Evolutionary conservation across 2,888 invertebrate genomes (phyloP).

Genomic region (Troides helena): DNA sequence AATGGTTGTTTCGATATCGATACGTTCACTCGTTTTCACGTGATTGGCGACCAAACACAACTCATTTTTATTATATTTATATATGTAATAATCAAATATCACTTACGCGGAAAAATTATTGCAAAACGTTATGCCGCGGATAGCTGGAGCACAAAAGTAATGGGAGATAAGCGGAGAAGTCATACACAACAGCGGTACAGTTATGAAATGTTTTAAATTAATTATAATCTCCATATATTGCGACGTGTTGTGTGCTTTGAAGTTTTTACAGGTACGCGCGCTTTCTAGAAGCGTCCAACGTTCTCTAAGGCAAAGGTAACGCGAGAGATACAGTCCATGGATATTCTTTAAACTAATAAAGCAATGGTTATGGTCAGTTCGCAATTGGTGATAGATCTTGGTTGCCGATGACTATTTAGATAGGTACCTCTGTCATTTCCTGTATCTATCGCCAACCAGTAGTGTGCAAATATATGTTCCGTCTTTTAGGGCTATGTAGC

Average conservation of each 20-base stretch:
- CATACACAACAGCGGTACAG: slow-evolving; percentile 31
- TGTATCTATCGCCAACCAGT: too few relatives aligned
- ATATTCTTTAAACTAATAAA: too few relatives aligned
- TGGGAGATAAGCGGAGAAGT: slow-evolving; percentile 25
- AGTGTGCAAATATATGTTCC: too few relatives aligned
- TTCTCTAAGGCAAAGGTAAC: neutral
- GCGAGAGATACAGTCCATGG: too few relatives aligned
- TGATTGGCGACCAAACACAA: too few relatives aligned
- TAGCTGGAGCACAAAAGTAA: slow-evolving; percentile 18
- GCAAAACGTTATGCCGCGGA: slow-evolving; percentile 3
- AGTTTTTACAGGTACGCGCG: neutral
- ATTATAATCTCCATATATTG: slow-evolving; percentile 37
- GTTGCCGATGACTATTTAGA: too few relatives aligned
- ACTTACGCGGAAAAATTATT: slow-evolving; percentile 10
- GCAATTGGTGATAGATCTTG: too few relatives aligned
- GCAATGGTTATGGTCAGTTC: too few relatives aligned
- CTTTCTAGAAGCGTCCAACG: slow-evolving; percentile 14
- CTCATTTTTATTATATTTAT: neutral
- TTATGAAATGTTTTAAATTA: slow-evolving; percentile 39
- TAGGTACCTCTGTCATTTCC: too few relatives aligned
- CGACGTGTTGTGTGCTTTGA: slow-evolving; percentile 32
- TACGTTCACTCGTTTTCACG: too few relatives aligned
- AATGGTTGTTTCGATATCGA: too few relatives aligned
- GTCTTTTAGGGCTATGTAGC: too few relatives aligned
- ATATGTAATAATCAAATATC: neutral